A percentile compares a stretch with the other conserved stretches of the same genome.
Evolutionary conservation across 1,140 invertebrate species (phyloP).

Genomic region (Drosophila ohnishii): DNA sequence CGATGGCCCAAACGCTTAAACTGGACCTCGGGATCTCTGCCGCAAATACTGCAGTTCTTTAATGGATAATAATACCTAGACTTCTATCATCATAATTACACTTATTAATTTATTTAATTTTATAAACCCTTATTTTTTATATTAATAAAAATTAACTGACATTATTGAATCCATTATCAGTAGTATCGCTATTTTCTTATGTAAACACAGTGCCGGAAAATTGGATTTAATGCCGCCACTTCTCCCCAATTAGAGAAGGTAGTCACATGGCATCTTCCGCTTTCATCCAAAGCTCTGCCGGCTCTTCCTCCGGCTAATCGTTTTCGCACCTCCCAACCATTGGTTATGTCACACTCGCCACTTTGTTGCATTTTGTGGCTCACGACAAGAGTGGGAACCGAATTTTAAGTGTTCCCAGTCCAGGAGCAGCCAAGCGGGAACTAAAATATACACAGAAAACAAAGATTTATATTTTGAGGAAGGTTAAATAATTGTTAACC

Average conservation of each 20-base stretch:
- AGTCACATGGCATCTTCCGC: constrained; percentile 20
- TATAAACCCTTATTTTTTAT: background rate
- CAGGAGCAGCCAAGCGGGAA: constrained; percentile 55
- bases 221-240: constrained; percentile 24
- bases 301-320: constrained; percentile 28
- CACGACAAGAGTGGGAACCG: constrained; percentile 27
- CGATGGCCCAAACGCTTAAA: constrained; percentile 20
- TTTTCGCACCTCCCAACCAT: constrained; percentile 36
- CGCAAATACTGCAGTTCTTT: constrained; percentile 35
- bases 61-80: constrained; percentile 21
- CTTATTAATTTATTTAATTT: constrained; percentile 18
- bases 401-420: too few relatives aligned
- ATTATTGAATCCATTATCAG: background rate
- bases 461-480: too few relatives aligned
- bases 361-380: constrained; percentile 47
- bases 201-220: constrained; percentile 26
- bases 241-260: constrained; percentile 33
- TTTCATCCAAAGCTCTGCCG: constrained; percentile 10
- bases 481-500: too few relatives aligned
- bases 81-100: background rate
- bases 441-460: constrained; percentile 16
- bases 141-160: background rate
- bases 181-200: constrained; percentile 16
- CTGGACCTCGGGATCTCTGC: constrained; percentile 19
- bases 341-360: constrained; percentile 59